Base-by-base conservation (phyloP, 2,113 vertebrate species). In the Maccullochella peelii region DNA sequence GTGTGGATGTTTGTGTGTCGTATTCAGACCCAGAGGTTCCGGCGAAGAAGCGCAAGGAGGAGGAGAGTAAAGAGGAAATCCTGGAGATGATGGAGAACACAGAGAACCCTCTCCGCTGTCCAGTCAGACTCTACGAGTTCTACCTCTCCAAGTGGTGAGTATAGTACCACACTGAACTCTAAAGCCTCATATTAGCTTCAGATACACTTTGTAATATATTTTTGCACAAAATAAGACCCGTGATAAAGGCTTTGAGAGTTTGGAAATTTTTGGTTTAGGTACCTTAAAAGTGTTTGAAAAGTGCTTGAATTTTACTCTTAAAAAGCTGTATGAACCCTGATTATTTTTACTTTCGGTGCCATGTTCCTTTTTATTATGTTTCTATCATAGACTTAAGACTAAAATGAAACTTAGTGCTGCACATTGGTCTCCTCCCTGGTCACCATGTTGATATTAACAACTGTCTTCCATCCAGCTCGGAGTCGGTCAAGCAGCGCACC, bases 91-190 rank as follows among this genome's bases (percentile, higher is more conserved):
- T 95, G 63, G 98, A 99, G 92, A 99, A 99, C 86, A 93, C 95
- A 0, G 97, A 98, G 25, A 99, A 99, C 86, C 98, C 98, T 27
- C 96, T 99, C 49, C 96, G 97, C 36, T 99, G 98, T 82, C 98
- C 98, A 0, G 98, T 99, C 55, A 94, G 97, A 74, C 97, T 99
- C 12, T 99, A 98, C 57, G 98, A 99, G 85, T 99, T 99, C 86
- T 99, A 99, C 94, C 94, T 99, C 73, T 99, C 98, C 27, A 99
- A 99, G 93, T 99, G 98, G 98, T 98, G 84, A 93, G 96, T 92
- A 16, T 27, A 33, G 10, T 6, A 3, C 6, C 18, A 27, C 25
- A 3, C 62, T 40, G 50, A 73, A 25, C 58, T 44, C 1, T 23
- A 10, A 33, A 33, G 30, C 30, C 3, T 33, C 30, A 33, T 33